Evolutionary conservation across 2,113 vertebrate genomes (phyloP), one percentile per base, ranked within the genome.

Genomic region (Fulmarus glacialis): DNA sequence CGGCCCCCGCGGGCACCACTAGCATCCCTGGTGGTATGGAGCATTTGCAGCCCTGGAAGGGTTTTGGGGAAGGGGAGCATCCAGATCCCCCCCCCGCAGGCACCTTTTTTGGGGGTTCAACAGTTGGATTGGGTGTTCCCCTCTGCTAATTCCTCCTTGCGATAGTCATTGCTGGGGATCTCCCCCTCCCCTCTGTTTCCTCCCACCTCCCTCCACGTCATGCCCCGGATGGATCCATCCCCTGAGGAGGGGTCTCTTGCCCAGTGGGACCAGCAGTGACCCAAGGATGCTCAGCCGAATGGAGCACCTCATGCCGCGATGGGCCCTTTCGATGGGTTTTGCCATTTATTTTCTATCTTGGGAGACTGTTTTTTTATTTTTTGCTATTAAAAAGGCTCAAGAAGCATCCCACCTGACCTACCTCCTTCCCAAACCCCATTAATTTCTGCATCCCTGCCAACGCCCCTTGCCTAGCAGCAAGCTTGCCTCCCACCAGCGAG

Each of bases 1-100:
- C 3, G 1, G 40, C 8, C 11, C 11, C 43, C 20, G 4, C 0
- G 0, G 48, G 12, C 23, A 72, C 67, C 67, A 58, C n/a, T 21
- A 6, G 3, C 58, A 48, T 40, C 36, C 30, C 30, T 81, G 27
- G 34, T 63, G 72, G 24, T 12, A 52, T 34, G 80, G 52, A 82
- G 52, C 10, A 2, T 55, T 72, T 55, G 52, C 24, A 91, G 3
- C 20, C 42, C 63, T 52, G 26, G 26, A 38, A 87, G 20, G 4
- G 24, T 60, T 89, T 60, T 68, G 50, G 53, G n/a, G 5, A 87
- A 7, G 17, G 8, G 20, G 8, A 59, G 24, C 29, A 93, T 29
- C 22, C 77, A 83, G 66, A n/a, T 67, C 14, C 3, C 43, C 14
- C 3, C 43, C 7, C 0, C 1, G 0, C 15, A 47, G 19, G 5